Evolutionary conservation across 1,140 invertebrate genomes (phyloP), one percentile per base, ranked within the genome.

Genomic region (Hylaeus volcanicus): DNA sequence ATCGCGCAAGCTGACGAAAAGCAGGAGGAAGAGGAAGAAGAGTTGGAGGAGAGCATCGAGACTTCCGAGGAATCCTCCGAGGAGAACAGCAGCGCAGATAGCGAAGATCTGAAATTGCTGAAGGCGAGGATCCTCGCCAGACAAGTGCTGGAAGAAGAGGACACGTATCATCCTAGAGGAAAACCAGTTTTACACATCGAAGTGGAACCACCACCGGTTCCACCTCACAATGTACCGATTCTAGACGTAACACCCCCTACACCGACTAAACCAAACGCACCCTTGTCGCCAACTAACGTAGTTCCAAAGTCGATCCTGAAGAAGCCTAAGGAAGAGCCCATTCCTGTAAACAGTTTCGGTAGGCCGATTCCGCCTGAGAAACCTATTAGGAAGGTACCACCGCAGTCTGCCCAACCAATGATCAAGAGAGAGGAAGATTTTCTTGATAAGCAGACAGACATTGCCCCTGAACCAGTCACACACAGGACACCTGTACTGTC

Each of bases 261-360:
- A 41, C 65, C 71, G 8, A 76, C 26, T 63, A 72, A 14, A 61
- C 37, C 73, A n/a, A 14, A 76, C 1, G 94, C 94, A 11, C 90
- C 94, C 64, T 93, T 94, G 37, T 92, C 95, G 43, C 94, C 94
- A 1, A 95, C 94, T 0, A 95, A 95, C 87, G 95, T 96, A 84
- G 88, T 96, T 53, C 96, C 96, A 6, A 97, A 97, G 88, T 96
- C 96, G 6, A 97, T 97, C 83, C 86, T 97, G 4, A 97, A 97
- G 85, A 92, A 95, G 89, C 89, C 90, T 0, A 88, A 88, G 1
- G 92, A 93, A 48, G 90, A 94, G 89, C 80, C 83, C 51, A 64
- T 89, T 11, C 77, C 86, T 2, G 53, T 91, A 0, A 92, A 92
- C 64, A 88, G 88, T 43, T 92, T 92, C 70, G 86, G 88, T 37